Evolutionary conservation across 23 tunicate genomes (phyloP).

Genomic region (Halocynthia roretzi): DNA sequence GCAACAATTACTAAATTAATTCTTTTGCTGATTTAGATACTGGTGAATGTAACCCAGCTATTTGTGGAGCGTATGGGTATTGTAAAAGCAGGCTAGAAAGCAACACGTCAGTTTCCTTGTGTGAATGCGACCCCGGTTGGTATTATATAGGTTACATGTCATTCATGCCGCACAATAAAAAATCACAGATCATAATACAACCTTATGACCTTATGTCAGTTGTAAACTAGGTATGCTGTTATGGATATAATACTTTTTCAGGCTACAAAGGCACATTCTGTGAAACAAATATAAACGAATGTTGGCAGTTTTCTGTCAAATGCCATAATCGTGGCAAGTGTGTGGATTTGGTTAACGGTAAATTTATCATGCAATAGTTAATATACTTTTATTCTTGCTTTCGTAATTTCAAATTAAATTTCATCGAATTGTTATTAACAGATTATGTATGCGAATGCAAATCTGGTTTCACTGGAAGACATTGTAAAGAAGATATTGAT

Average conservation of each 20-base stretch:
- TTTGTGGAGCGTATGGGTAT: too few relatives aligned
- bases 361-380: not conserved
- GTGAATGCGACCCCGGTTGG: too few relatives aligned
- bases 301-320: not conserved
- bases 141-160: too few relatives aligned
- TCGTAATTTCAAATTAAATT: not conserved
- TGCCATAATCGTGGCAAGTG: constrained; percentile 19
- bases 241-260: not conserved
- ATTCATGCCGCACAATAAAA: too few relatives aligned
- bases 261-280: constrained; percentile 13
- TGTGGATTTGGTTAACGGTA: not conserved
- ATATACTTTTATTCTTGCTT: not conserved
- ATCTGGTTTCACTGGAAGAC: constrained; percentile 49
- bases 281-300: constrained; percentile 25
- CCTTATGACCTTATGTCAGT: too few relatives aligned
- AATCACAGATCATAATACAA: too few relatives aligned
- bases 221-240: too few relatives aligned
- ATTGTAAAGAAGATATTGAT: constrained; percentile 48
- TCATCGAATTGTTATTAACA: not conserved
- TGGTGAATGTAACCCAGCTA: too few relatives aligned
- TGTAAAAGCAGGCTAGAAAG: too few relatives aligned
- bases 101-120: too few relatives aligned
- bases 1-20: too few relatives aligned
- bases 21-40: too few relatives aligned
- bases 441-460: constrained; percentile 42